phyloP scores from a whole-genome alignment of 1,140 invertebrate genomes.

The Radopholus similis region DNA sequence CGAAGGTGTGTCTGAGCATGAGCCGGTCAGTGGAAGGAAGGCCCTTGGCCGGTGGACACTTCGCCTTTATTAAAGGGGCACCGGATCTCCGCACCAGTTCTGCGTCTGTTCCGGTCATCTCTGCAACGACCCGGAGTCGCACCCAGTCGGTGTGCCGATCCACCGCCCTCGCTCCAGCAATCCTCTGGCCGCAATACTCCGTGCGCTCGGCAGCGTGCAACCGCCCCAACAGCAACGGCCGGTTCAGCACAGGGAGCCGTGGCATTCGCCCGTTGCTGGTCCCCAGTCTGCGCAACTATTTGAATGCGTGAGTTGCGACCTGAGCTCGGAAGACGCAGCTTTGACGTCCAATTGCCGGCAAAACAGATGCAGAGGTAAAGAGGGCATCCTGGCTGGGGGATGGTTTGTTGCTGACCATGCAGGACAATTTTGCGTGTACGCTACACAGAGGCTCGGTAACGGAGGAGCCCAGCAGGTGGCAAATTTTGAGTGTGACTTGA shows the following conservation, averaged over 20 bases:
- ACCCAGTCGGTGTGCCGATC: not conserved
- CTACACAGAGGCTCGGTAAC: slow-evolving; percentile 35
- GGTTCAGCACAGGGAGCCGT: not conserved
- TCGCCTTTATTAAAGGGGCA: slow-evolving; percentile 25
- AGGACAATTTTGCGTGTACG: slow-evolving; percentile 52
- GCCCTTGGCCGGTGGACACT: not conserved
- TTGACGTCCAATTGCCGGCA: slow-evolving; percentile 49
- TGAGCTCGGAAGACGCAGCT: slow-evolving; percentile 44
- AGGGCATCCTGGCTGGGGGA: not conserved
- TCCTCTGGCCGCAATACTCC: not conserved
- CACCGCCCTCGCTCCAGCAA: not conserved
- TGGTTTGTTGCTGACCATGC: not conserved
- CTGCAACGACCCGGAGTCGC: slow-evolving; percentile 49
- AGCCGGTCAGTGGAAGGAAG: slow-evolving; percentile 7
- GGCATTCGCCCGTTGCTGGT: not conserved
- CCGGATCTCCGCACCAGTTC: slow-evolving; percentile 35
- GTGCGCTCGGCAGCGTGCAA: not conserved
- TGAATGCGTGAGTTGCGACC: slow-evolving; percentile 50
- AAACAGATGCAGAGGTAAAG: slow-evolving; percentile 34
- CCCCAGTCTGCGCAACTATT: slow-evolving; percentile 7
- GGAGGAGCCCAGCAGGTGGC: not conserved
- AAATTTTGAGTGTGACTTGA: too few species aligned
- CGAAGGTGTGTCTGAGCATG: slow-evolving; percentile 48
- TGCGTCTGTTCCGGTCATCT: slow-evolving; percentile 50
- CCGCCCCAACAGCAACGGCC: not conserved